Evolutionary conservation across 2,797 vertebrate species (phyloP).

Genomic region (Ambastaia sidthimunki): DNA sequence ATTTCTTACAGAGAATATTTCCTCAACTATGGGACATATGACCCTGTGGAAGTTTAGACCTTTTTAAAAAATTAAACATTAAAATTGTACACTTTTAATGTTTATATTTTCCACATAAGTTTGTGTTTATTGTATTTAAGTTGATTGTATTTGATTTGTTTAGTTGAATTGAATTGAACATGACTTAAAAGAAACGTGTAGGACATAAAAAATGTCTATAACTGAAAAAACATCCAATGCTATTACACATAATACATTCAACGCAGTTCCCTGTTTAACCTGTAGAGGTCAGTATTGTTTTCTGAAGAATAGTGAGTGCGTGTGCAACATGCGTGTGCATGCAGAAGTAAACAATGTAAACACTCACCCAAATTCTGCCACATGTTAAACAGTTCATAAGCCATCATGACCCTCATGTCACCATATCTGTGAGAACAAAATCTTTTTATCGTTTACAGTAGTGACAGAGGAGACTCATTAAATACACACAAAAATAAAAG

Average conservation of each 20-base stretch:
- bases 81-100: background rate
- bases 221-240: no score
- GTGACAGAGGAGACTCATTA: no score
- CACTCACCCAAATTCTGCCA: constrained; percentile 96
- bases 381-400: constrained; percentile 98
- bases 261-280: constrained; percentile 22
- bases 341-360: no score
- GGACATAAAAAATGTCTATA: no score
- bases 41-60: background rate
- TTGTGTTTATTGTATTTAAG: no score
- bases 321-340: background rate
- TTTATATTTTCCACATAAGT: no score
- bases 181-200: no score
- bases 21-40: background rate
- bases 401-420: constrained; percentile 99
- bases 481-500: no score
- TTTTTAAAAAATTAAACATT: no score
- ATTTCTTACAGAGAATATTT: no score
- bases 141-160: background rate
- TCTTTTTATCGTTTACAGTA: no score
- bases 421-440: constrained; percentile 80
- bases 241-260: no score
- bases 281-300: constrained; percentile 58
- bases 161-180: background rate
- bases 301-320: background rate